phyloP scores from a whole-genome alignment of 1,140 invertebrate species.

The Heliconius hermathena region DNA sequence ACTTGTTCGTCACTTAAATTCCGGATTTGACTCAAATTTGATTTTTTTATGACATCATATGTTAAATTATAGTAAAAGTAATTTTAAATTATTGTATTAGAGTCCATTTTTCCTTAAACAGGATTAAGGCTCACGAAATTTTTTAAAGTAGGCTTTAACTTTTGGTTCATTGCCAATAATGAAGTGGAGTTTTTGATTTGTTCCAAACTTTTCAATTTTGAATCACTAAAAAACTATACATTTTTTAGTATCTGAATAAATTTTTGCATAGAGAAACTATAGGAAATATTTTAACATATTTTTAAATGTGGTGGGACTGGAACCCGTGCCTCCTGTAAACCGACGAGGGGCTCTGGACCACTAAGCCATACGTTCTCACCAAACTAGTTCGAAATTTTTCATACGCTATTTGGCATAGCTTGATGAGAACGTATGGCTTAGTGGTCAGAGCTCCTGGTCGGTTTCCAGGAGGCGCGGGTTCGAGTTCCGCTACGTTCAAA shows the following conservation, averaged over 20 bases:
- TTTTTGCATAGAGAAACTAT: too few species aligned
- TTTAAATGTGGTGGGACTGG: too few species aligned
- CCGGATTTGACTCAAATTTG: background rate
- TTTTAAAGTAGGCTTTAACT: conserved; percentile 5
- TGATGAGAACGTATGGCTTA: too few species aligned
- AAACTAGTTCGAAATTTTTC: too few species aligned
- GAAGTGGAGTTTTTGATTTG: background rate
- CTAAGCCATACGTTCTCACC: too few species aligned
- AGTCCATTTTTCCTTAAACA: background rate
- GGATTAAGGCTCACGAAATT: background rate
- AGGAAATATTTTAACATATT: too few species aligned
- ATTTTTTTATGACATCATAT: background rate
- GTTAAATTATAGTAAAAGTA: background rate
- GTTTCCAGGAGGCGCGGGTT: too few species aligned
- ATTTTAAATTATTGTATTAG: background rate
- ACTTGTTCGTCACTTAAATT: background rate
- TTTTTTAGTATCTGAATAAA: background rate
- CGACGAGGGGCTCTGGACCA: too few species aligned
- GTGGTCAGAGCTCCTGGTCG: too few species aligned
- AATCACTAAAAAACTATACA: background rate
- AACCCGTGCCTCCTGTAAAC: too few species aligned
- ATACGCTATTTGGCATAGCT: too few species aligned
- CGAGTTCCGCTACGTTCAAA: too few species aligned
- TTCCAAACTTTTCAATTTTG: conserved; percentile 1
- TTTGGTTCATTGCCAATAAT: background rate